Evolutionary conservation across 2,797 vertebrate genomes (phyloP).

Genomic region (Semotilus atromaculatus): DNA sequence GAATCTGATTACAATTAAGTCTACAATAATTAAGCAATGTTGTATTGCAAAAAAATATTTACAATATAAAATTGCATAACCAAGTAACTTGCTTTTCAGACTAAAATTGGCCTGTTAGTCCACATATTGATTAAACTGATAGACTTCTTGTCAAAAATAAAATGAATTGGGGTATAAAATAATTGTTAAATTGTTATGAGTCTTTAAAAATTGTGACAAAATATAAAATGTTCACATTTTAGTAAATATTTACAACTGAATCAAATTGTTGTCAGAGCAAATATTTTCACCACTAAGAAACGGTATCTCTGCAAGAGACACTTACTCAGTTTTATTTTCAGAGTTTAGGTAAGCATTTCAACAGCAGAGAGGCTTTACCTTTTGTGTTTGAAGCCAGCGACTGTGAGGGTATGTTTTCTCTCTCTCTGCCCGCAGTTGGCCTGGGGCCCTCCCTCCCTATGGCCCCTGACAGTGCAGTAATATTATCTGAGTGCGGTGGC

Average conservation of each 20-base stretch:
- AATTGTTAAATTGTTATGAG: background rate
- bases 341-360: background rate
- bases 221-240: background rate
- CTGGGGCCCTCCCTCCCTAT: conserved; percentile 13
- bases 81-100: background rate
- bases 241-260: background rate
- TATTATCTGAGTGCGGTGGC: conserved; percentile 39
- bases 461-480: conserved; percentile 47
- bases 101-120: background rate
- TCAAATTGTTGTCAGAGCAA: background rate
- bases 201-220: background rate
- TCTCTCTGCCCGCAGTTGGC: conserved; percentile 2
- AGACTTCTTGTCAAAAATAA: background rate
- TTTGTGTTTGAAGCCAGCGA: background rate
- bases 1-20: background rate
- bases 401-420: conserved; percentile 3
- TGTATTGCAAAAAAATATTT: background rate
- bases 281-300: background rate
- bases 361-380: conserved; percentile 1
- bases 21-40: background rate
- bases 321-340: conserved; percentile 2
- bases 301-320: background rate
- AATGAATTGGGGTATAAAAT: background rate
- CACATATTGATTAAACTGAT: background rate
- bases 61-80: background rate